These are phyloP conservation scores for Chiroxiphia lanceolata DNA, from an alignment of 2,797 vertebrate species.

Conservation along the genomic window DNA sequence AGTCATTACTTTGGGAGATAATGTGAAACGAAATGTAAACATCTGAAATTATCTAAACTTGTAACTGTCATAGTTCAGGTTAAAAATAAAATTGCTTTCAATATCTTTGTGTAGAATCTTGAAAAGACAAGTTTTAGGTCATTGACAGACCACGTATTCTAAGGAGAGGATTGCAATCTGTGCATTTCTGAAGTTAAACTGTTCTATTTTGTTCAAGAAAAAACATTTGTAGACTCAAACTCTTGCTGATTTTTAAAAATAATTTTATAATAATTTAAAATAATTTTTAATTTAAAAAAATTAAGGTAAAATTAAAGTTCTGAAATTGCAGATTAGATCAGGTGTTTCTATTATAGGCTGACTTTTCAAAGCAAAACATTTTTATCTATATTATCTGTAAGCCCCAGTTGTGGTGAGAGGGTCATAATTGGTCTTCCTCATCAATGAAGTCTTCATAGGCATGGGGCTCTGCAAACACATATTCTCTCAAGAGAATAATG, in stretches of 20 bases:
- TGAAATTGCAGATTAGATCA: not conserved
- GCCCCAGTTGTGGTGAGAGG: not conserved
- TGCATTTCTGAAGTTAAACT: not conserved
- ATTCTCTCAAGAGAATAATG: not conserved
- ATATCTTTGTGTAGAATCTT: not conserved
- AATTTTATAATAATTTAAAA: not conserved
- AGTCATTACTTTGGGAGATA: not conserved
- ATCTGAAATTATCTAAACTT: not conserved
- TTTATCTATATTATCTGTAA: not conserved
- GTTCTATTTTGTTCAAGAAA: not conserved
- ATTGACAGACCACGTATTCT: not conserved
- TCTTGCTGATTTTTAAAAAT: not conserved
- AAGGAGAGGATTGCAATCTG: not conserved
- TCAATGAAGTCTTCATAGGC: not conserved
- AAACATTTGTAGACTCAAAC: not conserved
- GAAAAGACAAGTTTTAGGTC: not conserved
- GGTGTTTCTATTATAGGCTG: not conserved
- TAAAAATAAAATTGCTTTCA: not conserved
- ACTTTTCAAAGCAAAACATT: not conserved
- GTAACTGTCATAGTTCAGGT: not conserved
- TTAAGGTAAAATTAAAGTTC: not conserved
- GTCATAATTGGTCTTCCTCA: not conserved
- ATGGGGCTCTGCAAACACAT: not conserved
- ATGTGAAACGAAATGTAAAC: not conserved
- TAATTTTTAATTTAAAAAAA: not conserved